Percentiles rank a stretch among this genome's conserved stretches.
Conservation (phyloP, 2,797 vertebrate species). For the Pseudocheirus occidentalis region DNA sequence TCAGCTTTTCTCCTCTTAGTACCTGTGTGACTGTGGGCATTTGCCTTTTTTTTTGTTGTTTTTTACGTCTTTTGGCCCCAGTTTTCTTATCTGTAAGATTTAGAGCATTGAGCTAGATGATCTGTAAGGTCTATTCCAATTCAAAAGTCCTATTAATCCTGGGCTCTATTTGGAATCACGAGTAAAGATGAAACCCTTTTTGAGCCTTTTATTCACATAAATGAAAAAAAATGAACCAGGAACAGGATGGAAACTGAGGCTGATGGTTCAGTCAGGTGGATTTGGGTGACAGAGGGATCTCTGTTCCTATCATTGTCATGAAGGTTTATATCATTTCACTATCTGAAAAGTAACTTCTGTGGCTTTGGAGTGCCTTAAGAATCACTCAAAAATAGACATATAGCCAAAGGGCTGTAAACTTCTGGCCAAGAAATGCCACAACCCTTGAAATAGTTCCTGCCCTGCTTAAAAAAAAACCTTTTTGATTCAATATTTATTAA, state of each 20-base stretch:
- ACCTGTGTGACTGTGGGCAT: background rate
- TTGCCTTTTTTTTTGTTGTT: background rate
- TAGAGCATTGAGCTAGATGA: background rate
- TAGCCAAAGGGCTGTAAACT: conserved; percentile 63
- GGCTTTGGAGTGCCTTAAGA: conserved; percentile 75
- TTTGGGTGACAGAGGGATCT: conserved; percentile 50
- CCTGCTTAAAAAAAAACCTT: background rate
- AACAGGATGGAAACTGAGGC: conserved; percentile 72
- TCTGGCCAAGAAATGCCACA: conserved; percentile 69
- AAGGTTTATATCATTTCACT: conserved; percentile 69
- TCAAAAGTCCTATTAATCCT: conserved; percentile 2
- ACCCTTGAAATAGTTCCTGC: conserved; percentile 50
- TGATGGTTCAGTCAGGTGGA: conserved; percentile 61
- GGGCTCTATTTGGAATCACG: conserved; percentile 20
- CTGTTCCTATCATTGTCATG: conserved; percentile 17
- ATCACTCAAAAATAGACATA: conserved; percentile 73
- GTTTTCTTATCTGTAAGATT: background rate
- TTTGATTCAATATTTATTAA: background rate
- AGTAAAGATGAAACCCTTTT: conserved; percentile 58
- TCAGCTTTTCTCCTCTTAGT: background rate
- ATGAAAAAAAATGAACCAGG: conserved; percentile 56
- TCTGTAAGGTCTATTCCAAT: background rate
- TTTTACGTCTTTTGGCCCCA: background rate
- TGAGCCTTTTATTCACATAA: conserved; percentile 68
- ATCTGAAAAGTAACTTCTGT: conserved; percentile 73